A percentile compares a stretch with the other conserved stretches of the same genome.
These are phyloP conservation scores for Orestias chungarensis DNA, from an alignment of 2,797 vertebrate genomes.

Conservation along the genomic window DNA sequence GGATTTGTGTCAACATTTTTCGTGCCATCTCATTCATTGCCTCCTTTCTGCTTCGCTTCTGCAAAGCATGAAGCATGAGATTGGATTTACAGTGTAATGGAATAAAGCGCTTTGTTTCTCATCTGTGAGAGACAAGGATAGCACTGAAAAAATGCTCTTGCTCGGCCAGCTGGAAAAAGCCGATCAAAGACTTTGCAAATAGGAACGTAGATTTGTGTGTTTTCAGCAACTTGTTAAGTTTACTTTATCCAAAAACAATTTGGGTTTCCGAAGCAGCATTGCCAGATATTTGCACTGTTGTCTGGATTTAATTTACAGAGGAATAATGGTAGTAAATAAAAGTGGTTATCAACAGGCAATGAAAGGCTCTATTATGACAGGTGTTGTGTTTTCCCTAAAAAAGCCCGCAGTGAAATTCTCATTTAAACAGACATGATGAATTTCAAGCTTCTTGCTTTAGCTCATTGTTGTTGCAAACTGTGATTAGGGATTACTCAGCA, in stretches of 20 bases:
- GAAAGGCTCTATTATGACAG: constrained; percentile 50
- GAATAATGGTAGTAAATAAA: constrained; percentile 37
- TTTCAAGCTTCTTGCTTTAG: constrained; percentile 24
- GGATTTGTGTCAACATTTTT: constrained; percentile 75
- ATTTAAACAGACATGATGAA: constrained; percentile 50
- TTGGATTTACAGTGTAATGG: constrained; percentile 80
- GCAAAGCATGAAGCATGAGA: constrained; percentile 79
- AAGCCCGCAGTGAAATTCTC: constrained; percentile 32
- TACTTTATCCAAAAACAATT: constrained; percentile 28
- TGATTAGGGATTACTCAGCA: constrained; percentile 51
- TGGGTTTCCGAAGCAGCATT: constrained; percentile 22
- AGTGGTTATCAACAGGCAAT: constrained; percentile 51
- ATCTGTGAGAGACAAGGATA: constrained; percentile 59
- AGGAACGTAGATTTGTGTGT: constrained; percentile 32
- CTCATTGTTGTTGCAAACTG: constrained; percentile 45
- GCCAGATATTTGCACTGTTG: constrained; percentile 45
- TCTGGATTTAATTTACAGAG: constrained; percentile 18
- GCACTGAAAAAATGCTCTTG: constrained; percentile 56
- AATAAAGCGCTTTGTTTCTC: constrained; percentile 80
- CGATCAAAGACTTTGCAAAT: constrained; percentile 59
- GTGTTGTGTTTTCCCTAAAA: constrained; percentile 31
- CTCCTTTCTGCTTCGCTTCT: constrained; percentile 54
- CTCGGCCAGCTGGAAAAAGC: constrained; percentile 65
- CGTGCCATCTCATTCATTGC: constrained; percentile 57
- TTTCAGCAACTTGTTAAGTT: constrained; percentile 22